Evolutionary conservation across 2,113 vertebrate species (phyloP), one percentile per base, ranked within the genome.

Genomic region (Entelurus aequoreus): DNA sequence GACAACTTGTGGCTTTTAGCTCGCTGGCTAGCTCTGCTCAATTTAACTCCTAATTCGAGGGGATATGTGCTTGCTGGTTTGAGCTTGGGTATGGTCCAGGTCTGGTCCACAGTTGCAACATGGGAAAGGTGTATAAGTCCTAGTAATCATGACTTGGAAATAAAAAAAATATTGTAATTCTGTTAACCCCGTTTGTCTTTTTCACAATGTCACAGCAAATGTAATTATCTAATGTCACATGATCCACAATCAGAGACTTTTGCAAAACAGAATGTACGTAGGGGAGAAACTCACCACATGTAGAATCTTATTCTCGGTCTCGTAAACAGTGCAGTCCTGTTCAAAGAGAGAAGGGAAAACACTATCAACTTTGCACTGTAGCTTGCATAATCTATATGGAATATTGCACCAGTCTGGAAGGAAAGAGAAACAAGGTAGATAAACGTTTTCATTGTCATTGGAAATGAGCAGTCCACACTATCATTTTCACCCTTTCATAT

Each of bases 291-390:
- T 92, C 85, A 95, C 93, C 92, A 95, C 93, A 35, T 95, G 93
- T 62, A 95, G 92, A 72, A 95, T 95, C 85, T 95, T 95, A 63
- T 95, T 95, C 88, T 95, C 93, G 56, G 93, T 94, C 89, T 95
- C 93, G 57, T 95, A 94, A 72, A 95, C 93, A 5, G 93, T 94
- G 84, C 93, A 95, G 83, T 95, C 93, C 93, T 95, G 80, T 44
- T 50, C 63, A 61, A 72, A 55, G 67, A 80, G 35, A 28, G 53
- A 58, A 49, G 40, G 65, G 57, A 42, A 72, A 67, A 50, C 65
- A 49, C 46, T 47, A 15, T 21, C 44, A 75, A 64, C 71, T 74
- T 60, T 21, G 60, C 58, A 66, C 9, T 62, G 11, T 44, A 59
- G 58, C 71, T 78, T 28, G 71, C 74, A 72, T 65, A 69, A 68